Conservation (phyloP, 2,113 vertebrate genomes). For the Phaethon lepturus region DNA sequence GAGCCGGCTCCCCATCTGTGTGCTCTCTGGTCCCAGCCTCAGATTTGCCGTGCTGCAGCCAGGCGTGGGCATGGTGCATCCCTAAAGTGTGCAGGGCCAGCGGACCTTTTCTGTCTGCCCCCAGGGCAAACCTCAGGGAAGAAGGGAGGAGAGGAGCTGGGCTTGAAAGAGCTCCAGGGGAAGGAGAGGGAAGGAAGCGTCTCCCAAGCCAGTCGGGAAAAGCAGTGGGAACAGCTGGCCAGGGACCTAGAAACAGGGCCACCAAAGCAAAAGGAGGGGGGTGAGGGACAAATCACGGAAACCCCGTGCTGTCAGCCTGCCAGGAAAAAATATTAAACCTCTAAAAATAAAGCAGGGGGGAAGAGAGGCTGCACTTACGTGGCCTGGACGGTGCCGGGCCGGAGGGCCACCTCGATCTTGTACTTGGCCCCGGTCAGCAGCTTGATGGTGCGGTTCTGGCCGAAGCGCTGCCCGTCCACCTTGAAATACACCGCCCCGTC, state of each 20-base stretch:
- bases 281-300: not conserved
- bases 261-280: not conserved
- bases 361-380: conserved; percentile 82
- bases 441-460: conserved; percentile 96
- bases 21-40: not conserved
- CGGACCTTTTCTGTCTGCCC: not conserved
- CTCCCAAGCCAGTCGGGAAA: not conserved
- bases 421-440: conserved; percentile 95
- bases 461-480: conserved; percentile 93
- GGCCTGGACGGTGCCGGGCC: conserved; percentile 88
- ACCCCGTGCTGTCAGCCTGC: not conserved
- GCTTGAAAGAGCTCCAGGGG: not conserved
- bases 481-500: conserved; percentile 93
- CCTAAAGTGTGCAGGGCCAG: not conserved
- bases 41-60: not conserved
- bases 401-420: conserved; percentile 89
- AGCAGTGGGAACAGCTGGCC: not conserved
- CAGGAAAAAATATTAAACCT: conserved; percentile 54
- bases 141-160: not conserved
- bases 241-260: not conserved
- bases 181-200: not conserved
- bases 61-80: not conserved
- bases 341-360: conserved; percentile 28
- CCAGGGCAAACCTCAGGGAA: not conserved
- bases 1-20: not conserved